Percentiles rank a stretch among this genome's conserved stretches.
These are phyloP conservation scores for Globia sparganii DNA, from an alignment of 2,888 invertebrate genomes.

Conservation along the genomic window DNA sequence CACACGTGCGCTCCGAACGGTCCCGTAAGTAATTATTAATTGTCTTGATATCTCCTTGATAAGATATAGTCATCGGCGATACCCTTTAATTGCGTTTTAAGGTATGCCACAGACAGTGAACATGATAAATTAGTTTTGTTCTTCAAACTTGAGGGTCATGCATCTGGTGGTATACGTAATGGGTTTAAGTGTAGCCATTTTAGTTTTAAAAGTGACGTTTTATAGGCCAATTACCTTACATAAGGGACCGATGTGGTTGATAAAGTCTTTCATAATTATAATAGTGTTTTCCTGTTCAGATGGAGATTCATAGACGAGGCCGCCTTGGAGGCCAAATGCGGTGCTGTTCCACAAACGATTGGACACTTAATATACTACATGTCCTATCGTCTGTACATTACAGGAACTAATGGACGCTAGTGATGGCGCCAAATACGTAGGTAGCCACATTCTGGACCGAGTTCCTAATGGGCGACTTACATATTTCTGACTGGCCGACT, in stretches of 20 bases:
- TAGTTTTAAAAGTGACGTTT: conserved; percentile 39
- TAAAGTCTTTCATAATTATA: background rate
- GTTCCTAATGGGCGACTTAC: too few species aligned
- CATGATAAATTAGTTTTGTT: conserved; percentile 60
- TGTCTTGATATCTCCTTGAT: conserved; percentile 67
- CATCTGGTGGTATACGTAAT: conserved; percentile 42
- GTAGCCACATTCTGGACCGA: too few species aligned
- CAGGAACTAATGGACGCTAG: too few species aligned
- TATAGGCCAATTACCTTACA: background rate
- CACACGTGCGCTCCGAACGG: conserved; percentile 63
- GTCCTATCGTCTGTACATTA: too few species aligned
- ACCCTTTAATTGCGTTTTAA: conserved; percentile 68
- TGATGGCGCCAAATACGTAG: too few species aligned
- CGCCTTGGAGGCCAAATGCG: too few species aligned
- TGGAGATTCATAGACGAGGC: too few species aligned
- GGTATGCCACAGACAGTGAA: conserved; percentile 60
- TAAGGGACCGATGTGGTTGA: background rate
- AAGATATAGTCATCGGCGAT: conserved; percentile 70
- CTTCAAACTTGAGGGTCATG: conserved; percentile 28
- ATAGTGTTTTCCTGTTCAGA: too few species aligned
- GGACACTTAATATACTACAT: too few species aligned
- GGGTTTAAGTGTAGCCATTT: conserved; percentile 34
- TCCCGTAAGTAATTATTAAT: conserved; percentile 70
- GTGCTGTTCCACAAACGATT: too few species aligned
- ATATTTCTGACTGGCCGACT: too few species aligned